Base-by-base conservation (phyloP, 2,113 vertebrate species). In the Pseudorhombus dupliciocellatus region DNA sequence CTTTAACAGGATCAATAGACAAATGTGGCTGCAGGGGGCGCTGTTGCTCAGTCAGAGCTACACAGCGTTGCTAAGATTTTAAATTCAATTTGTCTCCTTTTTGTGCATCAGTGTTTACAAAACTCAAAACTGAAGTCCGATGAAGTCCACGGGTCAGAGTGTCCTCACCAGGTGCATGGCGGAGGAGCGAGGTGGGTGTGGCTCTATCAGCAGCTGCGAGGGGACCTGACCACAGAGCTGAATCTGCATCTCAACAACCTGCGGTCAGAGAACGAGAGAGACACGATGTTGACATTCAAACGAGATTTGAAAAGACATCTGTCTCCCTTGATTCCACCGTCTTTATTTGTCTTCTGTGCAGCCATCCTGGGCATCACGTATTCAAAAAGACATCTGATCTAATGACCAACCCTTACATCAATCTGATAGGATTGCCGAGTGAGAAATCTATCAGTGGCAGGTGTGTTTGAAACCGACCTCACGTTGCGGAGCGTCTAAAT, bases 111-210 rank as follows among this genome's bases (percentile, higher is more conserved):
- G 4, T 11, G 31, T 6, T 1, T 59, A 12, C 2, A 4, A 37
- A 58, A 34, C 18, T 22, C 26, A 34, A 34, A 37, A 26, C 3
- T 48, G 4, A 26, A 42, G 48, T n/a, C 7, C 25, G 1, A 54
- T 30, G 16, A 14, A 22, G 5, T 51, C 0, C 30, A 1, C 30
- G 34, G 7, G 25, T n/a, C n/a, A n/a, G 21, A 46, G 40, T 7
- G 0, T 54, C 91, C 96, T 98, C 94, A 99, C 98, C 97, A 99
- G 95, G 93, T 99, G 98, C 98, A 99, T 99, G 93, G 98, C 98
- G 22, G 98, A 99, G 87, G 97, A 99, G 87, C 98, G 95, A 73
- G 98, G 98, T 3, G 98, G 97, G 91, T 99, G 98, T 34, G 98
- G 98, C 93, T 99, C 98, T 40, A 99, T 99, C 83, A 99, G 95